Evolutionary conservation across 2,113 vertebrate genomes (phyloP), one percentile per base, ranked within the genome.

Genomic region (Misgurnus mizolepis): DNA sequence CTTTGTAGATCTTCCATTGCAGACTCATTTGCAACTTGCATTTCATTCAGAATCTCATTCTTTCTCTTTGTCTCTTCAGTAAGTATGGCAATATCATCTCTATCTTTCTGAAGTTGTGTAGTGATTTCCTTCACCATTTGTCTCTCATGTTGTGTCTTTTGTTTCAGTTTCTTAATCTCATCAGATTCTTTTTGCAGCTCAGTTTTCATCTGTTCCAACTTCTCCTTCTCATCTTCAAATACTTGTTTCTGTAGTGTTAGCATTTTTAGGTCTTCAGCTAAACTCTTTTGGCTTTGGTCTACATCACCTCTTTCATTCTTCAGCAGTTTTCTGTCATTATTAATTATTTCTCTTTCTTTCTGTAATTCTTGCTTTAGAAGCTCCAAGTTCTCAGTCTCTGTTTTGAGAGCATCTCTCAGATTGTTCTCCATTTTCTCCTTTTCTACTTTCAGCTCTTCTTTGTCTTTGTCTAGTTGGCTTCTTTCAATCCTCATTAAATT

Each of bases 221-320:
- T 34, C 27, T 34, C 27, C 27, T 34, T 34, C 27, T 34, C 1
- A 34, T 34, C 27, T 34, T 34, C 27, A 34, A 34, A 34, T 34
- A 34, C 27, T 34, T 34, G 27, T 34, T 34, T 34, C 27, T 34
- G 27, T 1, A 39, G 4, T 39, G 40, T 55, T 56, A 62, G 17
- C 40, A 5, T 61, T 4, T 76, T 22, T 40, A 18, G 55, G 7
- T 80, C 34, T 74, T 70, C 11, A 14, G 14, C 4, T n/a, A 50
- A 6, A 22, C 11, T 62, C 3, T 41, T 69, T 64, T 11, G n/a
- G 4, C 15, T 64, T 68, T 60, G 34, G 6, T 71, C 67, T 1
- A 79, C 11, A 60, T 70, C 7, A 62, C 60, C 11, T 50, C 34
- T 70, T 61, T 40, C 47, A 41, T 55, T 75, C 65, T 58, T 8